Conservation (phyloP, 2,113 vertebrate genomes). For the Paraplagusia blochii region DNA sequence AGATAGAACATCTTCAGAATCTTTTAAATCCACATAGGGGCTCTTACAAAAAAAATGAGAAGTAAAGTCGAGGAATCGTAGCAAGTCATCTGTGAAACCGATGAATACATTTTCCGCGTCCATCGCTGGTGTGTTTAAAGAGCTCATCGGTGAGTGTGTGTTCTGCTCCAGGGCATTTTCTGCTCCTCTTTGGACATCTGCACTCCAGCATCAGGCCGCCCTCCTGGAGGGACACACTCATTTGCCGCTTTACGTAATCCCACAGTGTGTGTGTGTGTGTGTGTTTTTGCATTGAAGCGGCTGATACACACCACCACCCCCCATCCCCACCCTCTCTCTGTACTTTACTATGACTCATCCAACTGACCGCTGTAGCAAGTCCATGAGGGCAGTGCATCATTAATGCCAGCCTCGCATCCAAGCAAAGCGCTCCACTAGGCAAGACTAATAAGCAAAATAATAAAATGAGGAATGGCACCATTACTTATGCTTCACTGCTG, state of each 20-base stretch:
- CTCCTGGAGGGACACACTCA: constrained; percentile 49
- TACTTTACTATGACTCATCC: constrained; percentile 8
- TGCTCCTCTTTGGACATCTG: constrained; percentile 69
- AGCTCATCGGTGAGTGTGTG: constrained; percentile 46
- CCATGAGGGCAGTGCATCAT: constrained; percentile 11
- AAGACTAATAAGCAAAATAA: constrained; percentile 25
- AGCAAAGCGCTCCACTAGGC: constrained; percentile 18
- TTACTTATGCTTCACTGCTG: constrained; percentile 21
- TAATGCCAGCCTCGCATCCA: constrained; percentile 2
- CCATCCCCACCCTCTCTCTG: not conserved
- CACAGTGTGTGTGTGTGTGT: constrained; percentile 24
- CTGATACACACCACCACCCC: constrained; percentile 37
- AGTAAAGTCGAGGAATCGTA: constrained; percentile 4
- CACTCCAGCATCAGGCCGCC: constrained; percentile 52
- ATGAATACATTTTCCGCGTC: constrained; percentile 42
- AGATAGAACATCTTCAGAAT: too few relatives aligned
- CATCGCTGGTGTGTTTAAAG: constrained; percentile 28
- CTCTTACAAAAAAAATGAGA: constrained; percentile 5
- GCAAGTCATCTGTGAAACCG: constrained; percentile 13
- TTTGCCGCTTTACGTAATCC: constrained; percentile 38
- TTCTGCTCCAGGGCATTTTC: constrained; percentile 36
- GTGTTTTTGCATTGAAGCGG: constrained; percentile 42
- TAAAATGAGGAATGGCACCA: constrained; percentile 11
- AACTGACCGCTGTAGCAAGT: constrained; percentile 3
- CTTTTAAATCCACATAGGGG: too few relatives aligned